A percentile compares a stretch with the other conserved stretches of the same genome.
These are phyloP conservation scores for Drosophila bifasciata DNA, from an alignment of 1,140 invertebrate genomes.

Conservation along the genomic window DNA sequence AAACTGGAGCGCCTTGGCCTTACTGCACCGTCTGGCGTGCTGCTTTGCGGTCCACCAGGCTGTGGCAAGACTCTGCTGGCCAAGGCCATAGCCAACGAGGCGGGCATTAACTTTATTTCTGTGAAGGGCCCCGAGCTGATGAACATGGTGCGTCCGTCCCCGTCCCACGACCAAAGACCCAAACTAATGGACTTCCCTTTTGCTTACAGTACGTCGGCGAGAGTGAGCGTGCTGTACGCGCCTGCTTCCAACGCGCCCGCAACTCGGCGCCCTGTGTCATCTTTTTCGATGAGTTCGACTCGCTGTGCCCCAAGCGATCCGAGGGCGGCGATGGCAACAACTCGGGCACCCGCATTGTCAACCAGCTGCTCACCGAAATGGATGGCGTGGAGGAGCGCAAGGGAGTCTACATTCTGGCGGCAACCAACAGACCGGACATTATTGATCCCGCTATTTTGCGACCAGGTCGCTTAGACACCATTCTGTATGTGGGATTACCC, in stretches of 20 bases:
- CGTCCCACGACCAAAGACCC: accelerated
- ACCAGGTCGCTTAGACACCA: constrained; percentile 97
- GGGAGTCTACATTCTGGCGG: constrained; percentile 97
- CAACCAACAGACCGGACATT: constrained; percentile 98
- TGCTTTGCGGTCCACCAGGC: constrained; percentile 96
- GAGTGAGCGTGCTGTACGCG: constrained; percentile 97
- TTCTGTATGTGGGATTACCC: constrained; percentile 97
- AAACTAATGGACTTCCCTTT: not conserved
- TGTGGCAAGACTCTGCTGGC: constrained; percentile 96
- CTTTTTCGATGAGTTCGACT: constrained; percentile 99
- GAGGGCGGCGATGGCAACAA: constrained; percentile 89
- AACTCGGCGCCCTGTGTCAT: constrained; percentile 99
- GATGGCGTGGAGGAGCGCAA: constrained; percentile 96
- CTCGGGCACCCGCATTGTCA: constrained; percentile 93
- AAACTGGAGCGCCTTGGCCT: constrained; percentile 92
- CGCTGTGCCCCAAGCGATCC: constrained; percentile 95
- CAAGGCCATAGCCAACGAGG: constrained; percentile 98
- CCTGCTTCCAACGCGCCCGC: constrained; percentile 96
- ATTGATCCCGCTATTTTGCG: constrained; percentile 97
- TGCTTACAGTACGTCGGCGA: constrained; percentile 96
- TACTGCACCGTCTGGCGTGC: constrained; percentile 92
- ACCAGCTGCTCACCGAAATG: constrained; percentile 99
- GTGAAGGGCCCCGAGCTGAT: constrained; percentile 98
- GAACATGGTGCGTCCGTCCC: constrained; percentile 90
- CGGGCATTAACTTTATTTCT: constrained; percentile 98